Conservation (phyloP, 1,140 invertebrate species). For the Hydropsyche tenuis region DNA sequence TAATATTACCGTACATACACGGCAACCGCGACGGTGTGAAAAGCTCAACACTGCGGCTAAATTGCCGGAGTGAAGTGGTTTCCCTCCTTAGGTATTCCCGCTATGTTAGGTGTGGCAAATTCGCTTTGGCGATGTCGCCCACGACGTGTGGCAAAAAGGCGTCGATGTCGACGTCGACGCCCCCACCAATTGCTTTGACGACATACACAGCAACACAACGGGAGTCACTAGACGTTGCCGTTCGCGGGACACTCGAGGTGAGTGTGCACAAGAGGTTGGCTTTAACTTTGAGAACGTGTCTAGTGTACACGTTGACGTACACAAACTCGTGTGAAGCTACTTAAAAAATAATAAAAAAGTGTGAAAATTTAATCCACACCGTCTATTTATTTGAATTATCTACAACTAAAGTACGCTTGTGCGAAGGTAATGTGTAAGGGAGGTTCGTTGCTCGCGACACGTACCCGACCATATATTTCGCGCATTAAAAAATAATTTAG, state of each 20-base stretch:
- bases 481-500: constrained; percentile 51
- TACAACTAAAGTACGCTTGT: too few species aligned
- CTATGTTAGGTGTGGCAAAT: not conserved
- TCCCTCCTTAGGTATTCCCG: constrained; percentile 1
- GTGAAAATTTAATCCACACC: too few species aligned
- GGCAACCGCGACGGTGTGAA: not conserved
- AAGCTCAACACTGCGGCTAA: constrained; percentile 18
- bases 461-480: constrained; percentile 47
- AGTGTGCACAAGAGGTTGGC: too few species aligned
- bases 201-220: not conserved
- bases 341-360: not conserved
- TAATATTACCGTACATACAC: too few species aligned
- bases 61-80: constrained; percentile 16
- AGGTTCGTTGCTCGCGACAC: constrained; percentile 46
- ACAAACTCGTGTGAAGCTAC: not conserved
- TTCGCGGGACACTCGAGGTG: too few species aligned
- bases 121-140: not conserved
- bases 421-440: not conserved
- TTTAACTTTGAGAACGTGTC: too few species aligned
- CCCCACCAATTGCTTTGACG: not conserved
- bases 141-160: not conserved
- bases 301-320: not conserved
- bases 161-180: not conserved
- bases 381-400: too few species aligned
- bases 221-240: too few species aligned